Evolutionary conservation across 92 coral and sea anemone species (phyloP).

Genomic region (Heteractis magnifica): DNA sequence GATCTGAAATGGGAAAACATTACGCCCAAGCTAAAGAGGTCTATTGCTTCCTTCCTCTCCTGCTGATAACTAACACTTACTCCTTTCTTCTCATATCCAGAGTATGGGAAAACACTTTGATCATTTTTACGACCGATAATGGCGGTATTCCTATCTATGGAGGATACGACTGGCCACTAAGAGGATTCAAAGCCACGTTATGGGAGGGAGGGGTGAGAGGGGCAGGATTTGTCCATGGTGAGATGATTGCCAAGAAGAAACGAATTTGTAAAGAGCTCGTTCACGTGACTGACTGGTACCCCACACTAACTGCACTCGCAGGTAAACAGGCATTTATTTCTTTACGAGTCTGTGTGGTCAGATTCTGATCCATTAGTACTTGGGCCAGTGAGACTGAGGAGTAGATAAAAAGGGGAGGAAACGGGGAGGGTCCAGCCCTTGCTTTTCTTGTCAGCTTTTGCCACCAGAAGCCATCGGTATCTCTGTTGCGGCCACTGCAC

Average conservation of each 20-base stretch:
- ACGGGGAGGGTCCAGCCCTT: too few relatives aligned
- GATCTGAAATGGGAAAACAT: too few relatives aligned
- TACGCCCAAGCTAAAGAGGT: too few relatives aligned
- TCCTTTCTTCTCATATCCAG: conserved; percentile 7
- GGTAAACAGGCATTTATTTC: conserved; percentile 20
- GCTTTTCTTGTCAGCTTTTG: too few relatives aligned
- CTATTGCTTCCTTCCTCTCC: too few relatives aligned
- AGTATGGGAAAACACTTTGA: conserved; percentile 60
- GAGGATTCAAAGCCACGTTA: conserved; percentile 61
- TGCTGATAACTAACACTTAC: too few relatives aligned
- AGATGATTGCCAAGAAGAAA: conserved; percentile 52
- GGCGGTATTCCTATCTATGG: conserved; percentile 63
- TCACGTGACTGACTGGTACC: conserved; percentile 74
- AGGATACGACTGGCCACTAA: conserved; percentile 81
- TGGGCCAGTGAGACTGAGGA: too few relatives aligned
- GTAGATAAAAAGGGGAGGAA: too few relatives aligned
- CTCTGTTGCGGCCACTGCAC: too few relatives aligned
- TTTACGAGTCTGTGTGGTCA: too few relatives aligned
- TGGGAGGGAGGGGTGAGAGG: conserved; percentile 84
- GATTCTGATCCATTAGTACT: too few relatives aligned
- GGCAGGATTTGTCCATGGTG: conserved; percentile 66
- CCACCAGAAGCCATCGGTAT: too few relatives aligned
- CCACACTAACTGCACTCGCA: conserved; percentile 54
- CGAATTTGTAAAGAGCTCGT: conserved; percentile 53
- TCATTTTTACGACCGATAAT: conserved; percentile 70